Base-by-base conservation (phyloP, 1,140 invertebrate species). In the Drosophila parabipectinata region DNA sequence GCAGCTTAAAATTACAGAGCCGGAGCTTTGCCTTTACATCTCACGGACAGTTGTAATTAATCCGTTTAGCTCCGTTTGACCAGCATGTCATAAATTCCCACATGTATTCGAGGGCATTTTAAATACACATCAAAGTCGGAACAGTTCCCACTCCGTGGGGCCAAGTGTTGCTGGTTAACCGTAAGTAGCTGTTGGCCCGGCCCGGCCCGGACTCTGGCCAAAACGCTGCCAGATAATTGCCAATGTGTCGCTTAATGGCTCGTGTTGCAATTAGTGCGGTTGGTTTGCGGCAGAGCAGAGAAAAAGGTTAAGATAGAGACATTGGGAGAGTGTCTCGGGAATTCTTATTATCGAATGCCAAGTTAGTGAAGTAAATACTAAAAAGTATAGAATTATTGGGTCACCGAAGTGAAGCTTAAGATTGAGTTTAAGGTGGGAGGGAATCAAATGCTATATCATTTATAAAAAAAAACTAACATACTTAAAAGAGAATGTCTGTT, bases 101-200 rank as follows among this genome's bases (percentile, higher is more conserved):
- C 59, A 88, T 88, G 83, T 73, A 76, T 62, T 55, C 52, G 39
- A 24, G 14, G 55, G 64, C 56, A 64, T 75, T 87, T 79, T 79
- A 87, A 87, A 79, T 79, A 82, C 83, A 87, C 82, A 82, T 87
- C 82, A 87, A 87, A 87, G 82, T 56, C 57, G 24, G 21, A 26
- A 50, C 6, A 26, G 44, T 24, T 1, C n/a, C 8, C 10, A 12
- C 1, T 21, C 37, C n/a, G 28, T n/a, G 18, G 48, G 30, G 63
- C 76, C 83, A 87, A 87, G 83, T 88, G 83, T 82, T 79, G 83
- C 79, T 87, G 83, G 83, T 88, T 87, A 87, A 87, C 83, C 83
- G 61, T 79, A 87, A 87, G 83, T 83, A 76, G 67, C 78, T 78
- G 72, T 75, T 74, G 72, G 37, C 14, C 44, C 26, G 58, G 14